Evolutionary conservation across 2,888 invertebrate species (phyloP).

Genomic region (Caenorhabditis sp.): DNA sequence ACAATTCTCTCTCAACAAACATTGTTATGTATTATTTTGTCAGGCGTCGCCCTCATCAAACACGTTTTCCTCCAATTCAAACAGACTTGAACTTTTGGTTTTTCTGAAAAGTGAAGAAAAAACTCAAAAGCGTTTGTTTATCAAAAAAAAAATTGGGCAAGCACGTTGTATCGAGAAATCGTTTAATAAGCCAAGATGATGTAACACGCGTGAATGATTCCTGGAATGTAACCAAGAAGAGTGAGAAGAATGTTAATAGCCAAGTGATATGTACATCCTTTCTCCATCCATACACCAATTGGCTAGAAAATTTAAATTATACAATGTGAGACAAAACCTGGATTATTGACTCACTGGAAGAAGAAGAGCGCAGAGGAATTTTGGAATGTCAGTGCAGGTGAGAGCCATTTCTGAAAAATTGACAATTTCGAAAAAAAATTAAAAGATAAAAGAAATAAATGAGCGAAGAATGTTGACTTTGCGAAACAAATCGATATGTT

Average conservation of each 20-base stretch:
- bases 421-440: background rate
- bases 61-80: background rate
- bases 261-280: conserved; percentile 56
- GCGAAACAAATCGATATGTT: too few relatives aligned
- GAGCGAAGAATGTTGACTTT: too few relatives aligned
- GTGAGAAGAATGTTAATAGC: conserved; percentile 59
- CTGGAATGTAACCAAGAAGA: conserved; percentile 61
- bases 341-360: conserved; percentile 39
- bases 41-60: background rate
- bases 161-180: background rate
- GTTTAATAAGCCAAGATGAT: conserved; percentile 47
- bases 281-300: conserved; percentile 58
- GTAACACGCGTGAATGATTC: conserved; percentile 57
- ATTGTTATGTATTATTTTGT: background rate
- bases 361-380: conserved; percentile 51
- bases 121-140: background rate
- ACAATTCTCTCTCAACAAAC: background rate
- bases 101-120: background rate
- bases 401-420: conserved; percentile 36
- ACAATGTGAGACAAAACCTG: background rate
- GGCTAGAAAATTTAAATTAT: conserved; percentile 39
- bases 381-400: conserved; percentile 52
- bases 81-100: background rate
- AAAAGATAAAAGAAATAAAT: background rate
- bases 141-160: background rate